These are phyloP conservation scores for Centroberyx gerrardi DNA, from an alignment of 2,797 vertebrate species.

Conservation along the genomic window DNA sequence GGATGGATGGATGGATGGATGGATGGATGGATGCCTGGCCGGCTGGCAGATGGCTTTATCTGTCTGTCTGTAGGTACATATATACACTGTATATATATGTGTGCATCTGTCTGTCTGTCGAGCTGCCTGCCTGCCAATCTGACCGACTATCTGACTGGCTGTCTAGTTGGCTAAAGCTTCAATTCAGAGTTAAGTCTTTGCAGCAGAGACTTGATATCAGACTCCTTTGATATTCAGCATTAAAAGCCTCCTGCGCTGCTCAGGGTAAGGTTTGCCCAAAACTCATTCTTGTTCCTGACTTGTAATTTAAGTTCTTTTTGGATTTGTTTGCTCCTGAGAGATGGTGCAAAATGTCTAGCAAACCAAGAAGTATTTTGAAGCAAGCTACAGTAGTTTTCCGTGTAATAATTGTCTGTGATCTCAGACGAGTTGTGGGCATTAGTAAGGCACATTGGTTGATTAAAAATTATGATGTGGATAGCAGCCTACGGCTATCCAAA, in stretches of 20 bases:
- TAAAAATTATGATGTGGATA: not conserved
- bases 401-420: not conserved
- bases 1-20: conserved; percentile 53
- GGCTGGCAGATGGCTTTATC: conserved; percentile 48
- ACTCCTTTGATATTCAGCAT: conserved; percentile 5
- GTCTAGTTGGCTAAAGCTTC: not conserved
- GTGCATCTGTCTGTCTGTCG: conserved; percentile 43
- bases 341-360: too few relatives aligned
- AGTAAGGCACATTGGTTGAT: not conserved
- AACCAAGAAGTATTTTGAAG: too few relatives aligned
- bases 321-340: too few relatives aligned
- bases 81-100: conserved; percentile 34
- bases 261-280: not conserved
- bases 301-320: not conserved
- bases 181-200: conserved; percentile 15
- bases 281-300: not conserved
- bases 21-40: conserved; percentile 40
- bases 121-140: conserved; percentile 29
- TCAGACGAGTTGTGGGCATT: not conserved
- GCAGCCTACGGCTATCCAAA: not conserved
- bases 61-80: conserved; percentile 38
- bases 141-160: conserved; percentile 17
- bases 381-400: not conserved
- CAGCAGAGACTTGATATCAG: conserved; percentile 15
- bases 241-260: not conserved